phyloP scores from a whole-genome alignment of 2,113 vertebrate genomes.

The Rostratula benghalensis region DNA sequence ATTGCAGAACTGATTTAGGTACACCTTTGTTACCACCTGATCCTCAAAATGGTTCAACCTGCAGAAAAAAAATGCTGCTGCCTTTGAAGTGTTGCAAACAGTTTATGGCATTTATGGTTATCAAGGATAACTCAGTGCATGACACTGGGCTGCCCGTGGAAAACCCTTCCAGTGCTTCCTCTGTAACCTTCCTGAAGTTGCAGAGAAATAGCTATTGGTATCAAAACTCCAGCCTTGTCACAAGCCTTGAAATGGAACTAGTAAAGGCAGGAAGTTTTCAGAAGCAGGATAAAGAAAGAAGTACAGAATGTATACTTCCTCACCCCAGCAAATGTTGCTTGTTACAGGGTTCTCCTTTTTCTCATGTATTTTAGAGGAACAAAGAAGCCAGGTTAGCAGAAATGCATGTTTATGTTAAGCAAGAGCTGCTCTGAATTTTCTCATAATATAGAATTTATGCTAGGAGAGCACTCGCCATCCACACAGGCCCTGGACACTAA shows the following conservation, averaged over 20 bases:
- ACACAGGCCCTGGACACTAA: neutral
- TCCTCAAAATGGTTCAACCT: neutral
- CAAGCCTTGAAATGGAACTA: fast-evolving
- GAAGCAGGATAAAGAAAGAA: neutral
- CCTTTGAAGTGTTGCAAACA: neutral
- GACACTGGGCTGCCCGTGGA: fast-evolving
- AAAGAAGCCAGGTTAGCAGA: neutral
- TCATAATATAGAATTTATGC: neutral
- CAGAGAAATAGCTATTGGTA: neutral
- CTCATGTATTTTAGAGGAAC: neutral
- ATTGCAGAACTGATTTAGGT: neutral
- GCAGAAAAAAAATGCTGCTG: neutral
- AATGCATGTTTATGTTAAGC: neutral
- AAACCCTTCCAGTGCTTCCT: neutral
- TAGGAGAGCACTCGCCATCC: neutral
- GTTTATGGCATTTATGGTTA: neutral
- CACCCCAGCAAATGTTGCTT: fast-evolving
- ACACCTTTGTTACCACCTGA: neutral
- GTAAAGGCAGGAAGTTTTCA: neutral
- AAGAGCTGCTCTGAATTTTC: neutral
- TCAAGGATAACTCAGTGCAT: neutral
- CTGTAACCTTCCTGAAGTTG: neutral
- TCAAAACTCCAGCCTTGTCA: neutral
- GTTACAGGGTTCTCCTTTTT: neutral
- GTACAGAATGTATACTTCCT: neutral